Conservation (phyloP, 2,113 vertebrate species). For the Cheilinus undulatus region DNA sequence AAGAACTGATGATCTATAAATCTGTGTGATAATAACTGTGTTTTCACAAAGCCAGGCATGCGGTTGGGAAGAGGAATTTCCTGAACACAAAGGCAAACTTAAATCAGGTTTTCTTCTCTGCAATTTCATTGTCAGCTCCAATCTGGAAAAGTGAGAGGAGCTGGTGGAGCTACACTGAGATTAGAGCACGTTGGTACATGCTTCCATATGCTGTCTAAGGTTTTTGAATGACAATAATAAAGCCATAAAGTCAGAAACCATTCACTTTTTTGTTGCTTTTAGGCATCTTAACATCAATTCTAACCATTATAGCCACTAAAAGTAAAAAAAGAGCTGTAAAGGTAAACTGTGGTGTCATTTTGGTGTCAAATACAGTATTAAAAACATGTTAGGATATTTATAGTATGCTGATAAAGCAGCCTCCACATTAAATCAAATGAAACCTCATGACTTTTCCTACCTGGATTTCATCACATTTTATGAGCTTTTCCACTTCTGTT, state of each 20-base stretch:
- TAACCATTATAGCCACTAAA: background rate
- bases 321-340: too few species aligned
- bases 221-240: conserved; percentile 37
- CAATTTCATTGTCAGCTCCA: conserved; percentile 63
- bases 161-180: conserved; percentile 21
- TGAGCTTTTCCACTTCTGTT: conserved; percentile 97
- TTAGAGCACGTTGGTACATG: conserved; percentile 58
- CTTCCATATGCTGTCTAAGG: conserved; percentile 31
- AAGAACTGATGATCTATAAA: conserved; percentile 58
- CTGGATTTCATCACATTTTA: conserved; percentile 99
- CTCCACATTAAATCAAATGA: background rate
- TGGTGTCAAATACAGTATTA: conserved; percentile 3
- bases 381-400: background rate
- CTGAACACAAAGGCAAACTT: conserved; percentile 61
- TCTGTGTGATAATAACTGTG: conserved; percentile 65
- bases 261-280: background rate
- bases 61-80: conserved; percentile 65
- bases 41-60: conserved; percentile 48
- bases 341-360: too few species aligned
- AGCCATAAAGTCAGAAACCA: conserved; percentile 24
- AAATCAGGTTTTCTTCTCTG: conserved; percentile 67
- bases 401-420: background rate
- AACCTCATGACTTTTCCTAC: conserved; percentile 71
- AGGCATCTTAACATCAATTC: background rate
- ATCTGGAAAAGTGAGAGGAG: conserved; percentile 28